Evolutionary conservation across 2,888 invertebrate species (phyloP).

Genomic region (Parnassius smintheus): DNA sequence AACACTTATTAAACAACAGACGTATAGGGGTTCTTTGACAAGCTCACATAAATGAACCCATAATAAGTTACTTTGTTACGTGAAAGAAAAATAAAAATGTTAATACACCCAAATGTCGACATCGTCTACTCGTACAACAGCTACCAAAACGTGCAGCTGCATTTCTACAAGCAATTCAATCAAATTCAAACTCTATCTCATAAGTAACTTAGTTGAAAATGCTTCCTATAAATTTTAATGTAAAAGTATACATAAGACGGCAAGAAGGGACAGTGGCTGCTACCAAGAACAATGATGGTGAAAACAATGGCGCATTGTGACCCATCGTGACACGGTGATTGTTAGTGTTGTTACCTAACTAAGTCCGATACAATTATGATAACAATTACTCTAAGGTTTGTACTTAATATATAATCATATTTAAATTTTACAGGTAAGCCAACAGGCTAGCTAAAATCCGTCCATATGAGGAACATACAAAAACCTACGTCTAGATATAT

Average conservation of each 20-base stretch:
- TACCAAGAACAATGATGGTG: constrained; percentile 45
- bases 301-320: constrained; percentile 62
- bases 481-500: too few relatives aligned
- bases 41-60: constrained; percentile 6
- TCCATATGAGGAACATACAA: too few relatives aligned
- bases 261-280: constrained; percentile 16
- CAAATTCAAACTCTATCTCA: too few relatives aligned
- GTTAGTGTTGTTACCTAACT: constrained; percentile 24
- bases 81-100: constrained; percentile 10
- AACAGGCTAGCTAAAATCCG: too few relatives aligned
- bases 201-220: constrained; percentile 5
- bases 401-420: neutral
- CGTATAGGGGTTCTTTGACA: constrained; percentile 13
- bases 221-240: neutral
- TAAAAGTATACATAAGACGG: constrained; percentile 3
- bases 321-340: constrained; percentile 35
- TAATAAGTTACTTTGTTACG: constrained; percentile 16
- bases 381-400: neutral
- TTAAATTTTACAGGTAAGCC: too few relatives aligned
- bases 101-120: constrained; percentile 20
- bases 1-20: neutral
- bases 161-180: neutral
- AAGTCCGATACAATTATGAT: constrained; percentile 26
- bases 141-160: constrained; percentile 21
- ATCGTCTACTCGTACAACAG: constrained; percentile 3